Percentiles rank a stretch among this genome's conserved stretches.
These are phyloP conservation scores for Lindbergichthys nudifrons DNA, from an alignment of 2,797 vertebrate species.

Conservation along the genomic window DNA sequence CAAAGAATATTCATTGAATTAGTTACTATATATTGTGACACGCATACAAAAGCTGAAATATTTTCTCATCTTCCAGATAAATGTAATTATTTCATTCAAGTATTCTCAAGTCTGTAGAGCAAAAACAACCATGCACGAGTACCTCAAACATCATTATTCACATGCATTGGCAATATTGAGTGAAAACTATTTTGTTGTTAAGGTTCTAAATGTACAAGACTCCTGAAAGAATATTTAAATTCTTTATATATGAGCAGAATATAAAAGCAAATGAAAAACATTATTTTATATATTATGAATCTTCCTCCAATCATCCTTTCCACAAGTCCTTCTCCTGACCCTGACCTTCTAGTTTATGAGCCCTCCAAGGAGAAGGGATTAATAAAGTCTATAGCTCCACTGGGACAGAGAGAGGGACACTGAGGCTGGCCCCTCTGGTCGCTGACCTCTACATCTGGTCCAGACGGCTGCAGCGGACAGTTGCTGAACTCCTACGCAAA, in stretches of 20 bases:
- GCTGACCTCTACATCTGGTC: slow-evolving; percentile 78
- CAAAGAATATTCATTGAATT: background rate
- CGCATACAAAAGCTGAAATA: background rate
- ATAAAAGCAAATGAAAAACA: slow-evolving; percentile 33
- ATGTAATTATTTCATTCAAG: background rate
- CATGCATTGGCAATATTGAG: background rate
- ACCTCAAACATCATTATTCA: background rate
- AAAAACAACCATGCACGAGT: background rate
- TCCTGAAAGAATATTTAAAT: slow-evolving; percentile 15
- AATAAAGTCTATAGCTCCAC: slow-evolving; percentile 75
- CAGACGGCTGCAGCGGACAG: slow-evolving; percentile 69
- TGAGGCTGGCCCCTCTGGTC: slow-evolving; percentile 61
- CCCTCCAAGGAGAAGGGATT: slow-evolving; percentile 73
- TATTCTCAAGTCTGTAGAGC: background rate
- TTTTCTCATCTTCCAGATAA: background rate
- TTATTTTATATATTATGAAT: slow-evolving; percentile 38
- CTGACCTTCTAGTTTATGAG: slow-evolving; percentile 66
- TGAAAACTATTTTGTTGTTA: background rate
- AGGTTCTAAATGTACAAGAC: background rate
- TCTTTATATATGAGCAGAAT: background rate
- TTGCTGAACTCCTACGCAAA: slow-evolving; percentile 68
- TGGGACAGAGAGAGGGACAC: slow-evolving; percentile 65
- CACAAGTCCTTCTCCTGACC: slow-evolving; percentile 40
- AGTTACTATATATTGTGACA: background rate
- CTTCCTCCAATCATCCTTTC: slow-evolving; percentile 21